These are phyloP conservation scores for Drosophila seguyi DNA, from an alignment of 1,140 invertebrate species.

Conservation along the genomic window DNA sequence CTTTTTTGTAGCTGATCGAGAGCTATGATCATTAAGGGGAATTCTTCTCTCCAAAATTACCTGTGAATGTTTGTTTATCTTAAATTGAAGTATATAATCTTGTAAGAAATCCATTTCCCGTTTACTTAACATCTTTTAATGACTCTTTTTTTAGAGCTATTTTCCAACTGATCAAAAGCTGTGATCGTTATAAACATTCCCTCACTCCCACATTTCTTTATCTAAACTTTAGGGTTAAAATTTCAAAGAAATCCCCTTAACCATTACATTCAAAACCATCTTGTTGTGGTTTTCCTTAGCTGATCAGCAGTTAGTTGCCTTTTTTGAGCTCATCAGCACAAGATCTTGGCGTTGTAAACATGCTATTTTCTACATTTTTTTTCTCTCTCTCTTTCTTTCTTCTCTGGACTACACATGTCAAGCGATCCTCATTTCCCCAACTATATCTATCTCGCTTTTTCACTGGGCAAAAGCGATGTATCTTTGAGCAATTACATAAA, in stretches of 20 bases:
- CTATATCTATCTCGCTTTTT: neutral
- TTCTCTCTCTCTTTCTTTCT: neutral
- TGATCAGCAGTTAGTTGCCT: conserved; percentile 11
- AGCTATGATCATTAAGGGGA: too few relatives aligned
- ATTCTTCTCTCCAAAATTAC: too few relatives aligned
- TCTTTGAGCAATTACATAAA: conserved; percentile 79
- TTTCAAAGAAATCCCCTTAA: neutral
- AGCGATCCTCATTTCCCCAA: conserved; percentile 8
- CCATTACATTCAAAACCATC: neutral
- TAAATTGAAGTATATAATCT: too few relatives aligned
- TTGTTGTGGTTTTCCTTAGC: neutral
- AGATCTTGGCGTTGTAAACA: conserved; percentile 32
- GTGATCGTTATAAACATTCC: neutral
- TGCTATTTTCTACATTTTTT: conserved; percentile 7
- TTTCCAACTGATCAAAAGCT: neutral
- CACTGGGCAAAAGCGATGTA: conserved; percentile 22
- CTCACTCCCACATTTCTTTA: neutral
- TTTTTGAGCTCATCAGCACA: conserved; percentile 16
- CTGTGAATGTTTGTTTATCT: neutral
- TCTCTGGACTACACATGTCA: conserved; percentile 34
- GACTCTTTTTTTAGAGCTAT: too few relatives aligned
- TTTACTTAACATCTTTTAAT: too few relatives aligned
- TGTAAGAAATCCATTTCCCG: too few relatives aligned
- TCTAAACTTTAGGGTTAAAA: neutral
- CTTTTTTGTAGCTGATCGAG: too few relatives aligned